Conservation (phyloP, 1,140 invertebrate genomes). For the Stenopsyche tienmushanensis region DNA sequence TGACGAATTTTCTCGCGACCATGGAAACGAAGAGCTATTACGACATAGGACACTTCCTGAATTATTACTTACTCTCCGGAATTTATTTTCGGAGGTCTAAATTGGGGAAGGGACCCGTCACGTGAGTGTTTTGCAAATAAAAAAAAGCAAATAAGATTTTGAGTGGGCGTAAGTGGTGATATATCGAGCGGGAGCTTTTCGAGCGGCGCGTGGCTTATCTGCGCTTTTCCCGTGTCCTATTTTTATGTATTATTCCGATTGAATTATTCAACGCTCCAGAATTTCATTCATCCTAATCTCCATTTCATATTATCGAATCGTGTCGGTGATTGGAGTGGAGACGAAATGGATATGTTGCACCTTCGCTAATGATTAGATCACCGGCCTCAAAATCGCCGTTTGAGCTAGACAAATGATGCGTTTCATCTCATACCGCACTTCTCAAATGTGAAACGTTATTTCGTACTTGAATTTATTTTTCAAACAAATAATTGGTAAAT, state of each 20-base stretch:
- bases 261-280: background rate
- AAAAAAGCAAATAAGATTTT: background rate
- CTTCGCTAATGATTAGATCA: conserved; percentile 8
- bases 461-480: no score
- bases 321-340: no score
- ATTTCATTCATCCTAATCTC: no score
- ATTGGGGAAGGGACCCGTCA: background rate
- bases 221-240: background rate
- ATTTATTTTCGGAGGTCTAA: background rate
- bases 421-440: conserved; percentile 3
- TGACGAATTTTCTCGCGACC: no score
- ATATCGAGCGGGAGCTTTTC: no score
- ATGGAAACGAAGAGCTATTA: no score
- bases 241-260: background rate
- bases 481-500: no score
- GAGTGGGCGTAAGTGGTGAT: background rate
- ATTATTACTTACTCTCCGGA: background rate
- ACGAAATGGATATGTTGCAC: no score
- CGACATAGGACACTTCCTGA: background rate
- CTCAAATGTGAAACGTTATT: no score
- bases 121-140: background rate
- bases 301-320: no score
- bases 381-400: background rate
- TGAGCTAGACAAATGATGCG: background rate
- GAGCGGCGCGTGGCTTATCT: no score